Base-by-base conservation (phyloP, 2,797 vertebrate genomes). In the Anas georgica region DNA sequence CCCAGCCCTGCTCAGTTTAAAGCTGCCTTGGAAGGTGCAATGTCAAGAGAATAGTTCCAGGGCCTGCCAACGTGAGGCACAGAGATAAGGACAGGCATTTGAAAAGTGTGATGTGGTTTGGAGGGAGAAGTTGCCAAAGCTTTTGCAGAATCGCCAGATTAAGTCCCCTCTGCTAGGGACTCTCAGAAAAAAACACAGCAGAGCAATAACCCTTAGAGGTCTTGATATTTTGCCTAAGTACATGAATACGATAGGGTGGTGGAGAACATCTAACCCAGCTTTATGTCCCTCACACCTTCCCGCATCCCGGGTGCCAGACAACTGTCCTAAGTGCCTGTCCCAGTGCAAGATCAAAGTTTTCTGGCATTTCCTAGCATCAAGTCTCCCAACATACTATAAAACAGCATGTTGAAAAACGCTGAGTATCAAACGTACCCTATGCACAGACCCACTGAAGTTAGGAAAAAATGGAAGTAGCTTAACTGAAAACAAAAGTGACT, bases 401-500 rank as follows among this genome's bases (percentile, higher is more conserved):
- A 88, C 59, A 63, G 3, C 37, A 56, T 5, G 25, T 82, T 70
- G 22, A 45, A 69, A 90, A 69, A 91, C 59, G 29, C 69, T 63
- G 84, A 93, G 39, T n/a, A 88, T 62, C 37, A 87, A 69, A 89
- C 7, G 16, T 33, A 52, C 43, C 45, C 39, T 23, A 10, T 12
- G 13, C 20, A 45, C 4, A 83, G 39, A 70, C 12, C 4, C 72
- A 85, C 17, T 2, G 1, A 87, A 74, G 46, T 41, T 21, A 70
- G 35, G 9, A 79, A 83, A 78, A 94, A 63, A 56, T 63, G 7
- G 28, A 83, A 86, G 81, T 5, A 66, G 68, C 66, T 91, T 54
- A 89, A 89, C 56, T 58, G 69, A 80, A 92, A 93, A 91, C 72
- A 87, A 95, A 89, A 54, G 3, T 83, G 60, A 83, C 45, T 18